Evolutionary conservation across 2,888 invertebrate species (phyloP).

Genomic region (Fragum fragum): DNA sequence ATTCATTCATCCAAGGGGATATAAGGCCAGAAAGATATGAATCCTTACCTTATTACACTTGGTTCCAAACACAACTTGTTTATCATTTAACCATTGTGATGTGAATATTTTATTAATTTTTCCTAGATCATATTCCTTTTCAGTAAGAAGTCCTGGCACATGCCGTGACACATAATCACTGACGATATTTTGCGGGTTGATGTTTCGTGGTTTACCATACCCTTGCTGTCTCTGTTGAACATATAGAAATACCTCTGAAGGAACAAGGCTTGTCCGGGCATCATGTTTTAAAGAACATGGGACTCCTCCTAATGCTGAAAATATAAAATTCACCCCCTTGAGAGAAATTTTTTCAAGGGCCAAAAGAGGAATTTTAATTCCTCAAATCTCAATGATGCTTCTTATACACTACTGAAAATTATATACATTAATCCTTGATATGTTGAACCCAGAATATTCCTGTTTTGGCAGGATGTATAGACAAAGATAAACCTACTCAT

Average conservation of each 20-base stretch:
- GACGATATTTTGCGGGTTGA: slow-evolving; percentile 38
- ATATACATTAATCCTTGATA: no score
- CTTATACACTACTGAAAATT: no score
- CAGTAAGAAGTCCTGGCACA: slow-evolving; percentile 80
- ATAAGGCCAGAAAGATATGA: no score
- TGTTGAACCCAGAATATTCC: no score
- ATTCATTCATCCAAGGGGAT: no score
- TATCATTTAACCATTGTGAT: slow-evolving; percentile 97
- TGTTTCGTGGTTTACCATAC: not conserved
- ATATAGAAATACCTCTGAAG: slow-evolving; percentile 53
- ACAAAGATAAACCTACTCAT: no score
- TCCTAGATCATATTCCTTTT: slow-evolving; percentile 82
- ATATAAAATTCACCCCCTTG: no score
- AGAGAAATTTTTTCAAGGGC: no score
- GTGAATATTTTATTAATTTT: slow-evolving; percentile 91
- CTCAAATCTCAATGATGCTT: no score
- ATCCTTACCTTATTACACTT: slow-evolving; percentile 97
- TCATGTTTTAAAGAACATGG: not conserved
- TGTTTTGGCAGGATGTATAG: no score
- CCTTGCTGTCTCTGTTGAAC: slow-evolving; percentile 57
- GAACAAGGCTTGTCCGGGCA: not conserved
- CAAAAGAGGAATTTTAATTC: no score
- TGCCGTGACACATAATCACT: slow-evolving; percentile 76
- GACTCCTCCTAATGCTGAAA: slow-evolving; percentile 21
- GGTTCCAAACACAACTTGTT: slow-evolving; percentile 98